phyloP scores from a whole-genome alignment of 2,113 vertebrate genomes.

The Rhombomys opimus region DNA sequence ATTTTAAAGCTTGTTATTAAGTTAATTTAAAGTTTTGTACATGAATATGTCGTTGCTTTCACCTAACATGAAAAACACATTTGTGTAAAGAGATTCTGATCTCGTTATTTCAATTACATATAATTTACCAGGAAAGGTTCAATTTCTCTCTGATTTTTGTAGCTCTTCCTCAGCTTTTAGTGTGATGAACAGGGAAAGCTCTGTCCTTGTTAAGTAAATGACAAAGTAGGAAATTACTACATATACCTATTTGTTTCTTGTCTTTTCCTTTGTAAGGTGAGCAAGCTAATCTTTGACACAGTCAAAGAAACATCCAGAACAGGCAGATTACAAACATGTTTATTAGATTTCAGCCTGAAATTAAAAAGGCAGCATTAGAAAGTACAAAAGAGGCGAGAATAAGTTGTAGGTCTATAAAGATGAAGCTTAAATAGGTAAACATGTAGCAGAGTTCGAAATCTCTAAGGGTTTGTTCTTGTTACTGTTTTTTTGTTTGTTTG shows the following conservation, averaged over 20 bases:
- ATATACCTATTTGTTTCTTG: neutral
- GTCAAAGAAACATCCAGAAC: neutral
- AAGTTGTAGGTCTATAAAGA: neutral
- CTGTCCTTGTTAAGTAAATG: neutral
- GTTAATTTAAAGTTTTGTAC: neutral
- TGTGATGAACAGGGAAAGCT: neutral
- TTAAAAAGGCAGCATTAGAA: neutral
- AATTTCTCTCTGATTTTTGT: constrained; percentile 42
- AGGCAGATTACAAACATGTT: neutral
- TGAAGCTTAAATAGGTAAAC: neutral
- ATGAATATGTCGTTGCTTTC: constrained; percentile 9
- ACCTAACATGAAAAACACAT: neutral
- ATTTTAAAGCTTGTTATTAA: too few relatives aligned
- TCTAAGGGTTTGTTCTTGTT: neutral
- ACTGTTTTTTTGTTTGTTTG: neutral
- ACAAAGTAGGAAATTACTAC: neutral
- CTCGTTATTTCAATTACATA: constrained; percentile 5
- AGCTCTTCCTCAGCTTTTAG: neutral
- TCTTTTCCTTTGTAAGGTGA: constrained; percentile 34
- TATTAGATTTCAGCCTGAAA: neutral
- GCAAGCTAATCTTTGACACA: neutral
- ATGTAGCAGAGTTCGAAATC: neutral
- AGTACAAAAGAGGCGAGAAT: neutral
- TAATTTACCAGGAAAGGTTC: neutral
- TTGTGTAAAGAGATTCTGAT: neutral